These are phyloP conservation scores for Venustoraphidia nigricollis DNA, from an alignment of 2,888 invertebrate genomes.

Conservation along the genomic window DNA sequence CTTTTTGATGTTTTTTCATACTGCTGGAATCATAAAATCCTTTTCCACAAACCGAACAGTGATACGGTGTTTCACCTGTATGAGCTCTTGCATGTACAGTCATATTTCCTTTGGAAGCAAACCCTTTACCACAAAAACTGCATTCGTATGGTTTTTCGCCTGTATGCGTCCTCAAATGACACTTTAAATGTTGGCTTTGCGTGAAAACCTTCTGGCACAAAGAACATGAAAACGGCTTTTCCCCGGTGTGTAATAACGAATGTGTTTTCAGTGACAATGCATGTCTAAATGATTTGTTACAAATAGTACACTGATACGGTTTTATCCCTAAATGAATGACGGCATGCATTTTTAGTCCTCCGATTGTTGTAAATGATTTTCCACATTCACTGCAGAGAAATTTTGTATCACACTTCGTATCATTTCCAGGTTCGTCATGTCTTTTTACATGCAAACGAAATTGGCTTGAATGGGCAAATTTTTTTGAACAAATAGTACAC, in stretches of 20 bases:
- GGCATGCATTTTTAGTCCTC: constrained; percentile 1
- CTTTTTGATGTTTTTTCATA: constrained; percentile 7
- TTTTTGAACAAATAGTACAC: constrained; percentile 8
- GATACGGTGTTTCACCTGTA: constrained; percentile 6
- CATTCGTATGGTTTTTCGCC: constrained; percentile 5
- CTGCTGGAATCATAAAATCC: constrained; percentile 7
- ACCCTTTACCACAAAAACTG: constrained; percentile 1
- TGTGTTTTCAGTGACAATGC: constrained; percentile 4
- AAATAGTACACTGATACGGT: constrained; percentile 2
- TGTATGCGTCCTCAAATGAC: constrained; percentile 2
- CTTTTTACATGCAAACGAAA: constrained; percentile 5
- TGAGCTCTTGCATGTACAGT: constrained; percentile 4
- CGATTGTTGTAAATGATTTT: constrained; percentile 2
- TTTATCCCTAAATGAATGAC: constrained; percentile 2
- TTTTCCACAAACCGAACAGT: constrained; percentile 9
- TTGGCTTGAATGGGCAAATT: constrained; percentile 3
- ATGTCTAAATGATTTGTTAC: constrained; percentile 4
- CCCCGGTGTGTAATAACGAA: constrained; percentile 2
- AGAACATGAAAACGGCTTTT: background rate
- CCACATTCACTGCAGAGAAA: background rate
- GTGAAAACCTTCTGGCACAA: constrained; percentile 3
- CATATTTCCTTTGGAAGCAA: constrained; percentile 6
- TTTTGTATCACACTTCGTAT: too few relatives aligned
- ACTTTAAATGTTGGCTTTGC: constrained; percentile 4
- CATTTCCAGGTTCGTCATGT: background rate